Evolutionary conservation across 2,797 vertebrate genomes (phyloP).

Genomic region (Podargus strigoides): DNA sequence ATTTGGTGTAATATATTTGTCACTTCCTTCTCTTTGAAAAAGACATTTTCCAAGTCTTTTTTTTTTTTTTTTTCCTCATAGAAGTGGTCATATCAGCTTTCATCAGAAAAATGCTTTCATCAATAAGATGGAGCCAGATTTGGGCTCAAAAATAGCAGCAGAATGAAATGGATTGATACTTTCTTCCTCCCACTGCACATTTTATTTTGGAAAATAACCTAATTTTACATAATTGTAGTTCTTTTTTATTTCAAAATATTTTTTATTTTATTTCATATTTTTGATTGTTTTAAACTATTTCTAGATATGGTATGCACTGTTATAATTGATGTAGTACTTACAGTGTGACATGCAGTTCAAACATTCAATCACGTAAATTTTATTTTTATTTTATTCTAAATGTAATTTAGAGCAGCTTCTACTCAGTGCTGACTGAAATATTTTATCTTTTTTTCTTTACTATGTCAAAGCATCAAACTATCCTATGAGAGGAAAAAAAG

Average conservation of each 20-base stretch:
- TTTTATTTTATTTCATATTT: not conserved
- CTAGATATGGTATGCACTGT: not conserved
- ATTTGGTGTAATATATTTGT: not conserved
- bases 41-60: not conserved
- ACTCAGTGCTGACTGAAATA: not conserved
- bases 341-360: not conserved
- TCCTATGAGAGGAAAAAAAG: not conserved
- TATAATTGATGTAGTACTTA: not conserved
- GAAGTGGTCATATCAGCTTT: not conserved
- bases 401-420: not conserved
- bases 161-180: not conserved
- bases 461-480: conserved; percentile 13
- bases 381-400: not conserved
- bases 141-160: not conserved
- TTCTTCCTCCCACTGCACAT: not conserved
- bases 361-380: not conserved
- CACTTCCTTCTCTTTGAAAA: not conserved
- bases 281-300: not conserved
- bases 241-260: not conserved
- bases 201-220: not conserved
- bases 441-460: not conserved
- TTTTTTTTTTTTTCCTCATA: not conserved
- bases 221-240: not conserved
- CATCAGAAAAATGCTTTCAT: not conserved
- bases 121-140: not conserved